A percentile compares a stretch with the other conserved stretches of the same genome.
Conservation (phyloP, 1,140 invertebrate species). For the Thrips palmi region DNA sequence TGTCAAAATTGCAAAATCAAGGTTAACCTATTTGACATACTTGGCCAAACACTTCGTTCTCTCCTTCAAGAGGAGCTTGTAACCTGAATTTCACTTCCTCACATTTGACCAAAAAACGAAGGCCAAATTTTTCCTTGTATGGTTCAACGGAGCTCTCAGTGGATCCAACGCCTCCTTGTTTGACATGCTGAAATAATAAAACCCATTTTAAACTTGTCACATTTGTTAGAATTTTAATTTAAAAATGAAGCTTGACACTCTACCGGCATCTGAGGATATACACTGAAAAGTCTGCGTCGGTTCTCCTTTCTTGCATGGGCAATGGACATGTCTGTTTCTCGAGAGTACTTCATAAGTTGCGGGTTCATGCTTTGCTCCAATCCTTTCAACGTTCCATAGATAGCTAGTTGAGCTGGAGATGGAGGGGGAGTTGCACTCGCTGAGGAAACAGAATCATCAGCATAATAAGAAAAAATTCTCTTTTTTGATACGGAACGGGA, state of each 20-base stretch:
- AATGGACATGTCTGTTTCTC: slow-evolving; percentile 76
- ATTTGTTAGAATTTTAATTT: slow-evolving; percentile 11
- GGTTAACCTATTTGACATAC: too few relatives aligned
- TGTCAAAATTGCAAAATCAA: neutral
- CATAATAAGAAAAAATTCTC: slow-evolving; percentile 6
- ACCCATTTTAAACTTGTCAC: slow-evolving; percentile 9
- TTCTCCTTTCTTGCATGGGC: slow-evolving; percentile 57
- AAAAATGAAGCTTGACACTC: slow-evolving; percentile 17
- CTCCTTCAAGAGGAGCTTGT: slow-evolving; percentile 58
- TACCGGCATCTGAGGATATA: slow-evolving; percentile 42
- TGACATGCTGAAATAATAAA: slow-evolving; percentile 17
- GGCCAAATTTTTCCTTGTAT: slow-evolving; percentile 69
- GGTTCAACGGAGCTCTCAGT: slow-evolving; percentile 32
- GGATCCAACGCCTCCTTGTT: slow-evolving; percentile 18
- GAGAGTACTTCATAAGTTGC: slow-evolving; percentile 69
- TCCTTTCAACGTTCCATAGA: slow-evolving; percentile 59
- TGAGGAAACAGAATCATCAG: slow-evolving; percentile 16
- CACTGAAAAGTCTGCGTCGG: slow-evolving; percentile 46
- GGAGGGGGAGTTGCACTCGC: slow-evolving; percentile 32
- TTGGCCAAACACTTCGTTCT: slow-evolving; percentile 58
- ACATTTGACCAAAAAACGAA: slow-evolving; percentile 63
- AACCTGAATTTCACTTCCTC: slow-evolving; percentile 62
- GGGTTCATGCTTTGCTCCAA: slow-evolving; percentile 82
- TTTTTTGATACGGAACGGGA: neutral
- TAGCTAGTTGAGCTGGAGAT: slow-evolving; percentile 27